These are phyloP conservation scores for Oceanites oceanicus DNA, from an alignment of 2,113 vertebrate genomes.

Conservation along the genomic window DNA sequence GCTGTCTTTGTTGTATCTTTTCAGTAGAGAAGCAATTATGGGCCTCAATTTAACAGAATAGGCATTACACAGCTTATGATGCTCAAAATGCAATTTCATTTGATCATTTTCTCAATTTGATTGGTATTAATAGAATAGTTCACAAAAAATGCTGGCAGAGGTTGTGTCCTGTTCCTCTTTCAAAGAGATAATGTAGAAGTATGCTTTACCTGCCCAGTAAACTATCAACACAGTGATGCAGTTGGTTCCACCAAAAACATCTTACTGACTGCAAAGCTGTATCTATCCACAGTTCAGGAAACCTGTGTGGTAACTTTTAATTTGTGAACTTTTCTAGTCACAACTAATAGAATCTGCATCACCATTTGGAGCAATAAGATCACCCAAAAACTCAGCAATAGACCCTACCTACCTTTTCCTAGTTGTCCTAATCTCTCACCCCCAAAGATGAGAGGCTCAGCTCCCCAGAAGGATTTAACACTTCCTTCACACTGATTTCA, in stretches of 20 bases:
- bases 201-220: slow-evolving; percentile 73
- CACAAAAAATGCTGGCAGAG: slow-evolving; percentile 84
- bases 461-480: neutral
- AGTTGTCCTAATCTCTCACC: neutral
- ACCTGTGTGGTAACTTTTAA: neutral
- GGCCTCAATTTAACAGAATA: slow-evolving; percentile 97
- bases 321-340: neutral
- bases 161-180: slow-evolving; percentile 85
- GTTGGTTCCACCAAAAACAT: slow-evolving; percentile 53
- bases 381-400: neutral
- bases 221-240: slow-evolving; percentile 12
- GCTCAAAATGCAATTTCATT: slow-evolving; percentile 96
- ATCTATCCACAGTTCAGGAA: neutral
- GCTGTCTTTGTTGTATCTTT: slow-evolving; percentile 98
- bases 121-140: slow-evolving; percentile 97
- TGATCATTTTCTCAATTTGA: slow-evolving; percentile 97
- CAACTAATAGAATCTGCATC: neutral
- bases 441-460: neutral
- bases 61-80: slow-evolving; percentile 99
- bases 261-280: neutral
- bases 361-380: neutral
- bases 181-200: slow-evolving; percentile 86
- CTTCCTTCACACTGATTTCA: neutral
- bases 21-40: slow-evolving; percentile 95
- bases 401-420: neutral